Evolutionary conservation across 2,888 invertebrate species (phyloP).

Genomic region (Drosophila nigricruria): DNA sequence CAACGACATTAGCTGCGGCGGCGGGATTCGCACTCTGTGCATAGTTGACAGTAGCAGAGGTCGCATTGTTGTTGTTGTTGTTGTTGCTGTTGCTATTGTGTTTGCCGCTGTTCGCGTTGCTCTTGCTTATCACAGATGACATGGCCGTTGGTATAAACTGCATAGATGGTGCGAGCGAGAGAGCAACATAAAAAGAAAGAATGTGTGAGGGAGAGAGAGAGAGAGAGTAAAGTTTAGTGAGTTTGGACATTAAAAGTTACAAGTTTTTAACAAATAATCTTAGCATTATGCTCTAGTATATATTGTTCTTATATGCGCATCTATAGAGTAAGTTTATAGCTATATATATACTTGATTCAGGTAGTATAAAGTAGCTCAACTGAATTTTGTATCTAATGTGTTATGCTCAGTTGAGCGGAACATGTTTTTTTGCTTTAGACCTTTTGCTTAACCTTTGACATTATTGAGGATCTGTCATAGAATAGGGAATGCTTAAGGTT

Average conservation of each 20-base stretch:
- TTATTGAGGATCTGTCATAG: neutral
- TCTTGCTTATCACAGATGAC: slow-evolving; percentile 85
- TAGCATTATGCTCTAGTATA: neutral
- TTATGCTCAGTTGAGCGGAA: too few relatives aligned
- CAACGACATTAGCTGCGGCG: slow-evolving; percentile 18
- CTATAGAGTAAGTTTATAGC: neutral
- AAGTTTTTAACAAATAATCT: neutral
- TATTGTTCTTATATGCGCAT: neutral
- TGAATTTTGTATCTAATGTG: neutral
- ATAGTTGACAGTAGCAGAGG: slow-evolving; percentile 39
- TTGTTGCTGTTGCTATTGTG: slow-evolving; percentile 34
- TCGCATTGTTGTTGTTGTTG: slow-evolving; percentile 39
- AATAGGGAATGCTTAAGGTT: neutral
- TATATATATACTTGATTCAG: neutral
- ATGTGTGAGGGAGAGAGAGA: slow-evolving; percentile 37
- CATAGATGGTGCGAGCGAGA: slow-evolving; percentile 39
- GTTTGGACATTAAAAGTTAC: neutral
- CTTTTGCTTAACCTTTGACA: neutral
- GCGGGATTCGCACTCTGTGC: slow-evolving; percentile 17
- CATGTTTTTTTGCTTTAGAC: too few relatives aligned
- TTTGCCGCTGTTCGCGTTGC: slow-evolving; percentile 51
- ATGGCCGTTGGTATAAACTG: slow-evolving; percentile 83
- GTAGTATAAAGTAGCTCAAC: neutral
- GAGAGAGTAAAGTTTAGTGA: neutral
- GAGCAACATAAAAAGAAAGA: slow-evolving; percentile 19